Evolutionary conservation across 2,797 vertebrate genomes (phyloP), one percentile per base, ranked within the genome.

Genomic region (Thamnophis elegans): DNA sequence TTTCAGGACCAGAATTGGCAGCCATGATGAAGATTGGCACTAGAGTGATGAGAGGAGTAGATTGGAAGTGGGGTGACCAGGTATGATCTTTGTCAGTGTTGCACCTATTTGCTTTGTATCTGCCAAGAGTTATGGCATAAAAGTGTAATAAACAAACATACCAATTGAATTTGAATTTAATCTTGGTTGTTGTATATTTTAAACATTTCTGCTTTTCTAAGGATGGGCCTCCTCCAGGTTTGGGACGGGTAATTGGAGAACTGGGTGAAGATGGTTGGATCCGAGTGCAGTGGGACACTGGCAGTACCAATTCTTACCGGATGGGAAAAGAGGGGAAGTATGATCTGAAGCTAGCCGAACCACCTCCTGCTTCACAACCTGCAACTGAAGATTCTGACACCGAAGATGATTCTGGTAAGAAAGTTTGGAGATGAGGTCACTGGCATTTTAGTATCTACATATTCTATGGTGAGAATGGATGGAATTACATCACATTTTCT

Each of bases 61-160:
- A 99, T 96, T 99, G 99, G 99, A 99, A 99, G 91, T 99, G 99
- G 99, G 99, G 99, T 54, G 99, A 99, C 96, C 99, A 99, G 99
- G 99, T 99, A 97, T 32, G 88, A 16, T n/a, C 55, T 86, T 5
- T 88, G n/a, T 9, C 91, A 93, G 91, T 54, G 25, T 12, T 68
- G 26, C 14, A 47, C 47, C 88, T 59, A 22, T 16, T 82, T 91
- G 78, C 7, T 10, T 88, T 36, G 85, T 25, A 22, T 86, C 25
- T 28, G 16, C 16, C 68, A 16, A 36, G 68, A 73, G 32, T 36
- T 32, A 20, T 73, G 16, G 32, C 16, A 73, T 73, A 73, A 73
- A 73, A 36, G 16, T 73, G 1, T 36, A 73, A 73, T 36, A 36
- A 73, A 68, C 5, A 18, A 68, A 36, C 65, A 9, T 20, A 73